Evolutionary conservation across 2,113 vertebrate species (phyloP).

Genomic region (Leucoraja erinaceus): DNA sequence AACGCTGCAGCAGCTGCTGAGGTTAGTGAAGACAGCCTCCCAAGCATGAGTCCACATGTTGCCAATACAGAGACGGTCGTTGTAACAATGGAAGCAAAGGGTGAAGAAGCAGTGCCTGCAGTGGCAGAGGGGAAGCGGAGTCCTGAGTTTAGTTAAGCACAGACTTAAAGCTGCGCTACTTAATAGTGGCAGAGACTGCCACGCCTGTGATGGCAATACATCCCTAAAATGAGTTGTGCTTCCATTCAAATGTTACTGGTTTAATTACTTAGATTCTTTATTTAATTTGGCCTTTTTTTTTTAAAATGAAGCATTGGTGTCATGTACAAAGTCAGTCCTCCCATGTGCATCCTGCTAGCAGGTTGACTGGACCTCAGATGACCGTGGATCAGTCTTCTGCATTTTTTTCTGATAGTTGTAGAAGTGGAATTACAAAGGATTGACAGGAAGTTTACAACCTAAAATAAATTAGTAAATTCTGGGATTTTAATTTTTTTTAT

Average conservation of each 20-base stretch:
- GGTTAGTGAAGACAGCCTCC: conserved; percentile 50
- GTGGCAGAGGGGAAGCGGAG: conserved; percentile 74
- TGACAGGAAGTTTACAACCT: neutral
- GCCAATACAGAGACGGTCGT: conserved; percentile 44
- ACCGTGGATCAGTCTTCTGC: conserved; percentile 37
- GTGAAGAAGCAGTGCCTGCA: conserved; percentile 58
- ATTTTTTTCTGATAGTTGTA: conserved; percentile 4
- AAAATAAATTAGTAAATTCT: neutral
- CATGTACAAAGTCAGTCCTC: neutral
- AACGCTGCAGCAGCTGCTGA: conserved; percentile 62
- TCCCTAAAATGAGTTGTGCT: neutral
- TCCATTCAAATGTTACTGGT: neutral
- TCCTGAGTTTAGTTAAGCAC: conserved; percentile 32
- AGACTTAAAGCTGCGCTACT: conserved; percentile 32
- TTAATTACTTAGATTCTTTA: neutral
- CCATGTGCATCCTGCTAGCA: conserved; percentile 10
- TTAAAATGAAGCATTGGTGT: neutral
- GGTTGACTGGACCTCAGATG: conserved; percentile 28
- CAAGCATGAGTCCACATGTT: conserved; percentile 47
- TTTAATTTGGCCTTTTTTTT: neutral
- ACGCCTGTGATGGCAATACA: conserved; percentile 14
- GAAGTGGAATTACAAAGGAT: conserved; percentile 9
- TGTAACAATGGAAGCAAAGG: conserved; percentile 61
- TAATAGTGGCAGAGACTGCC: neutral
- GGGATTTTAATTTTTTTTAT: neutral